phyloP scores from a whole-genome alignment of 30 jellyfish, hydroid and myxozoan species.

The Aurelia sp. region DNA sequence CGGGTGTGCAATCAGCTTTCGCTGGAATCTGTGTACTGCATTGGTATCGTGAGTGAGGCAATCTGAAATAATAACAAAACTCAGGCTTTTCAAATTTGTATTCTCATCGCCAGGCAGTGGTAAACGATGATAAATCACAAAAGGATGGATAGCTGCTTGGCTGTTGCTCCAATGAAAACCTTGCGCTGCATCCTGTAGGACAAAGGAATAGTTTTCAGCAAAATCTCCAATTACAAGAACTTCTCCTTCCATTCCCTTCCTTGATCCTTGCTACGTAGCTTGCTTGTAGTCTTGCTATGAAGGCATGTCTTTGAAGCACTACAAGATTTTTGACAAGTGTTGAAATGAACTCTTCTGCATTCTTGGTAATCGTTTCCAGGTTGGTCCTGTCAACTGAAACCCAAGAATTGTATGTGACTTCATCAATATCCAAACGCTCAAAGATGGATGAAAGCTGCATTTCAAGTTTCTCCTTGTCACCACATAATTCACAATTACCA shows the following conservation, averaged over 20 bases:
- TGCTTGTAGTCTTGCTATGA: slow-evolving; percentile 48
- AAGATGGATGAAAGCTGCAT: slow-evolving; percentile 4
- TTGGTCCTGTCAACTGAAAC: slow-evolving; percentile 24
- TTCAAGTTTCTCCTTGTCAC: background rate
- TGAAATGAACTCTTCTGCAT: slow-evolving; percentile 27
- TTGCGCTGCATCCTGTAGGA: slow-evolving; percentile 61
- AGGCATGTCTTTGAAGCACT: slow-evolving; percentile 33
- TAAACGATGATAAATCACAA: slow-evolving; percentile 39
- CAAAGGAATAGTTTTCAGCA: slow-evolving; percentile 63
- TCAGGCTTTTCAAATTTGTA: background rate
- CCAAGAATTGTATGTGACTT: slow-evolving; percentile 30
- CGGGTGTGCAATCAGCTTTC: slow-evolving; percentile 6
- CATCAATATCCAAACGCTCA: slow-evolving; percentile 12
- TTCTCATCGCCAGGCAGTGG: slow-evolving; percentile 11
- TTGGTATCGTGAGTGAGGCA: slow-evolving; percentile 65
- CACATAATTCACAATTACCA: slow-evolving; percentile 11
- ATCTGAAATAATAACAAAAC: slow-evolving; percentile 46
- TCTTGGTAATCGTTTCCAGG: slow-evolving; percentile 16
- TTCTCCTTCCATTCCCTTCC: slow-evolving; percentile 1
- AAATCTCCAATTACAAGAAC: slow-evolving; percentile 29
- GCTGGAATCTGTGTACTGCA: slow-evolving; percentile 39
- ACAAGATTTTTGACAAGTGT: slow-evolving; percentile 4
- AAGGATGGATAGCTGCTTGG: slow-evolving; percentile 70
- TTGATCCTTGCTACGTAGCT: slow-evolving; percentile 10
- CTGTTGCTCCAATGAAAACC: slow-evolving; percentile 64